phyloP scores from a whole-genome alignment of 2,888 invertebrate species.

The Saturnia pavonia region DNA sequence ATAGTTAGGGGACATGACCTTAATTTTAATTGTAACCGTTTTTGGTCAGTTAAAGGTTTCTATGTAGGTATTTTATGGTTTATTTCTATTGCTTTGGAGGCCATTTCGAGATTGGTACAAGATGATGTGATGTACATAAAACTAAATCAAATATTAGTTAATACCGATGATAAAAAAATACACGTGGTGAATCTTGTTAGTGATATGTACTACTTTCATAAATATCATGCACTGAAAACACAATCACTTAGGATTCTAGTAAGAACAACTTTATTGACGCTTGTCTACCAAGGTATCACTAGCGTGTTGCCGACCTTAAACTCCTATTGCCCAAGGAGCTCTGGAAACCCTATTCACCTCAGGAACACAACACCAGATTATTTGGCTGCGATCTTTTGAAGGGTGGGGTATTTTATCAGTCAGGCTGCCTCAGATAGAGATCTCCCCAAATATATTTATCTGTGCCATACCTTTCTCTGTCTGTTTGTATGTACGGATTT shows the following conservation, averaged over 20 bases:
- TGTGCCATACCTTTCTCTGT: too few relatives aligned
- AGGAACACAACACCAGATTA: too few relatives aligned
- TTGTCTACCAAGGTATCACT: too few relatives aligned
- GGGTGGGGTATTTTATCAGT: too few relatives aligned
- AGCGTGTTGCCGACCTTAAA: too few relatives aligned
- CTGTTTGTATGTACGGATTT: too few relatives aligned
- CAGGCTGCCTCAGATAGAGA: too few relatives aligned
- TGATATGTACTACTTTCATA: not conserved
- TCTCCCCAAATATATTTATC: too few relatives aligned
- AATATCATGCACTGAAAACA: not conserved
- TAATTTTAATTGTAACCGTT: not conserved
- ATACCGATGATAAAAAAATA: not conserved
- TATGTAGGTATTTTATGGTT: not conserved
- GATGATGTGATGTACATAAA: not conserved
- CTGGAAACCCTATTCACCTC: too few relatives aligned
- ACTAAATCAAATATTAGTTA: not conserved
- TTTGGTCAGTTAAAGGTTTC: not conserved
- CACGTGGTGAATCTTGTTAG: not conserved
- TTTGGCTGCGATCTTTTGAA: too few relatives aligned
- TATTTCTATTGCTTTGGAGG: not conserved
- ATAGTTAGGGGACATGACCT: not conserved
- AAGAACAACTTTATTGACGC: too few relatives aligned
- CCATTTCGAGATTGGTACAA: not conserved
- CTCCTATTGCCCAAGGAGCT: too few relatives aligned
- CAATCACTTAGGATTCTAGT: not conserved